Conservation (phyloP, 2,797 vertebrate genomes). For the Lacerta agilis region DNA sequence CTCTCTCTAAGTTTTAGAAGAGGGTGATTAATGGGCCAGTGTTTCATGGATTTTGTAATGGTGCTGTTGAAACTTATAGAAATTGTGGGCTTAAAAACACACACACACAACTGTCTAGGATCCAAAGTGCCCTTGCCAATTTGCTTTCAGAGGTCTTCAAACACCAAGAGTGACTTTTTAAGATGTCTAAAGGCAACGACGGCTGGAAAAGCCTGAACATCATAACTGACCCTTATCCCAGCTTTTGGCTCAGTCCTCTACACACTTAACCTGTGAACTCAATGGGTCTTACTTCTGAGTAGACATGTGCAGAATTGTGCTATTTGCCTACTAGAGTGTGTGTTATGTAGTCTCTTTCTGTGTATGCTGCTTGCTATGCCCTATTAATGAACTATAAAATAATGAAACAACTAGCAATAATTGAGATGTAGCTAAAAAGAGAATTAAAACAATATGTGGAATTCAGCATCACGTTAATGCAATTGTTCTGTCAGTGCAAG, state of each 20-base stretch:
- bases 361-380: neutral
- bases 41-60: neutral
- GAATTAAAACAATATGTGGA: too few species aligned
- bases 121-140: neutral
- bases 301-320: too few species aligned
- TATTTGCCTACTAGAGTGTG: neutral
- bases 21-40: neutral
- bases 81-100: neutral
- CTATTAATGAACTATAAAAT: neutral
- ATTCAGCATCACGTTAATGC: too few species aligned
- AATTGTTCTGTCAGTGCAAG: too few species aligned
- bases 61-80: neutral
- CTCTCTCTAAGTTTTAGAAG: neutral
- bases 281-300: too few species aligned
- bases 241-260: too few species aligned
- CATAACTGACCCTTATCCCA: neutral
- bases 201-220: neutral
- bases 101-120: too few species aligned
- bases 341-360: neutral
- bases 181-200: neutral
- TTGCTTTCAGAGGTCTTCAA: neutral
- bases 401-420: neutral
- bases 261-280: too few species aligned
- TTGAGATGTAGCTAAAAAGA: neutral
- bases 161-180: neutral